Evolutionary conservation across 2,113 vertebrate species (phyloP), one percentile per base, ranked within the genome.

Genomic region (Lontra canadensis): DNA sequence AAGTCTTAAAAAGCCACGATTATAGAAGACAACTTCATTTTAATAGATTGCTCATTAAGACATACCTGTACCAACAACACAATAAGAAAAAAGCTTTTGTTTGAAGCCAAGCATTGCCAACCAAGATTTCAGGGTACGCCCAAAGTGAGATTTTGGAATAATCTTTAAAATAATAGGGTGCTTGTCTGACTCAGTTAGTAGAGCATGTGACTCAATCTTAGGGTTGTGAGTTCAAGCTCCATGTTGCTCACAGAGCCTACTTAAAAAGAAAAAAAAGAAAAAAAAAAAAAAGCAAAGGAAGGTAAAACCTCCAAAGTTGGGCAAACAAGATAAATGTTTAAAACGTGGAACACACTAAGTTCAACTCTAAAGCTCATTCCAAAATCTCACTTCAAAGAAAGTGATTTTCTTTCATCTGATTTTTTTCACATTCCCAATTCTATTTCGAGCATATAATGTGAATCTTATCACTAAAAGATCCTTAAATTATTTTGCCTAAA

Each of bases 381-480:
- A 95, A 92, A 94, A 82, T 49, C 59, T 90, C 59, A 94, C 88
- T 95, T 95, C 65, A 93, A 93, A 96, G 52, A 87, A 96, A 87
- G 15, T 52, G 15, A 52, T 52, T 52, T 52, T 52, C 49, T 52
- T 52, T 52, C 18, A 95, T 61, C 31, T 61, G 34, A 67, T 88
- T 90, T 94, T 93, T 93, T 76, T 84, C 78, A 90, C 49, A 23
- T 65, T 94, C 42, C 49, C 63, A 95, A 86, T 85, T 84, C 76
- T 94, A 76, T 59, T 92, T 90, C 71, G n/a, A 79, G 26, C 49
- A 95, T n/a, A 80, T 0, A 89, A 14, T 87, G n/a, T 36, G 5
- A 96, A 20, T 10, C 21, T 84, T 36, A 88, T 10, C 63, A 61
- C 14, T 49, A 85, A 94, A 61, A 61, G 25, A 25, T 61, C 59